Base-by-base conservation (phyloP, 2,888 invertebrate species). In the Muschampia plurimacula region DNA sequence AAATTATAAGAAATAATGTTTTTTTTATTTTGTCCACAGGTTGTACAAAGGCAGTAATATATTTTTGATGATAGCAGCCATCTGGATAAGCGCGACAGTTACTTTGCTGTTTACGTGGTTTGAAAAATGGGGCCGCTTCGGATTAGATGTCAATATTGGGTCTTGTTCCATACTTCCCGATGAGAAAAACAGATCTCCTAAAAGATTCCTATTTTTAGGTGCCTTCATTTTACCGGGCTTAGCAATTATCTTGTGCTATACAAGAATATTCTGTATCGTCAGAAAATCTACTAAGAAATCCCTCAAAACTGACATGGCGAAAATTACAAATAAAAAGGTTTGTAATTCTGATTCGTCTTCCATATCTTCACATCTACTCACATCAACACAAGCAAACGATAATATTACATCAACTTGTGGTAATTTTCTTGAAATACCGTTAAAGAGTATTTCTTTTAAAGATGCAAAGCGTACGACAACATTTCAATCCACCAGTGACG, bases 171-270 rank as follows among this genome's bases (percentile, higher is more conserved):
- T 98, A 79, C 90, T 97, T 0, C 95, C 95, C 0, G 97, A 97
- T 82, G 84, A 92, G 52, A 90, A 96, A 80, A 95, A 95, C 74
- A 95, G 96, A 64, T 96, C 97, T 65, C 96, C 97, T 3, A 98
- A 97, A 86, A 96, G 96, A 79, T 96, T 97, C 67, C 95, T 98
- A 2, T 98, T 98, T 86, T 94, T 97, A 2, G 95, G 96, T 64
- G 98, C 97, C 32, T 98, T 98, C 83, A 95, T 97, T 69, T 93
- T 98, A 64, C 98, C 99, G 0, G 98, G 98, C 86, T 86, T 96
- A 77, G 96, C 97, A 71, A 98, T 98, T 81, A 95, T 98, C 49
- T 91, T 97, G 74, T 98, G 97, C 84, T 98, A 98, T 82, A 96
- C 97, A 0, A 95, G 97, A 77, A 98, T 98, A 85, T 97, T 97